phyloP scores from a whole-genome alignment of 2,113 vertebrate species.

The Pyxicephalus adspersus region DNA sequence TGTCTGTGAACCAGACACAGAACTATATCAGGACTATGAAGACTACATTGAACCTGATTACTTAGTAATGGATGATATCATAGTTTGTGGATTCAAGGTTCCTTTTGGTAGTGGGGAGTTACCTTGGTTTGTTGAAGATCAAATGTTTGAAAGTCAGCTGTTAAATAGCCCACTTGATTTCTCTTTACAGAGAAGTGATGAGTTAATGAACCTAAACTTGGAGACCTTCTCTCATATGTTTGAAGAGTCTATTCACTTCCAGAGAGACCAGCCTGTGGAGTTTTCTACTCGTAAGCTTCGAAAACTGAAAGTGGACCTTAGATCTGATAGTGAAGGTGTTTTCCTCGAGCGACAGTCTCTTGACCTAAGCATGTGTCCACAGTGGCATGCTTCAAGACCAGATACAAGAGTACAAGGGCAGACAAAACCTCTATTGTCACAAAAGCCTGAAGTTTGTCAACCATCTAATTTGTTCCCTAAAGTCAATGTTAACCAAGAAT shows the following conservation, averaged over 20 bases:
- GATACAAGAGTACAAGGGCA: constrained; percentile 47
- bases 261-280: constrained; percentile 79
- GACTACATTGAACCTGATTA: constrained; percentile 70
- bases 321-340: constrained; percentile 64
- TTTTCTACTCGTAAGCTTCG: constrained; percentile 84
- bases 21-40: constrained; percentile 68
- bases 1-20: constrained; percentile 79
- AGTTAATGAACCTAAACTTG: constrained; percentile 86
- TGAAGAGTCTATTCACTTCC: constrained; percentile 81
- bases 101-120: constrained; percentile 85
- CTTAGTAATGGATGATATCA: constrained; percentile 75
- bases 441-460: constrained; percentile 61
- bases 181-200: constrained; percentile 82
- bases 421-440: constrained; percentile 45
- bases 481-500: constrained; percentile 65
- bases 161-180: constrained; percentile 87
- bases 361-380: constrained; percentile 78
- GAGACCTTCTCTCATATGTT: constrained; percentile 86
- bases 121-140: constrained; percentile 82
- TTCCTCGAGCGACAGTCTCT: constrained; percentile 73
- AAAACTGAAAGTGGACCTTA: constrained; percentile 82
- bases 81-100: constrained; percentile 89
- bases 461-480: constrained; percentile 70
- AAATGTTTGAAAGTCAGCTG: constrained; percentile 71
- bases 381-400: constrained; percentile 37